A percentile compares a stretch with the other conserved stretches of the same genome.
These are phyloP conservation scores for Colletes collaris DNA, from an alignment of 2,888 invertebrate genomes.

Conservation along the genomic window DNA sequence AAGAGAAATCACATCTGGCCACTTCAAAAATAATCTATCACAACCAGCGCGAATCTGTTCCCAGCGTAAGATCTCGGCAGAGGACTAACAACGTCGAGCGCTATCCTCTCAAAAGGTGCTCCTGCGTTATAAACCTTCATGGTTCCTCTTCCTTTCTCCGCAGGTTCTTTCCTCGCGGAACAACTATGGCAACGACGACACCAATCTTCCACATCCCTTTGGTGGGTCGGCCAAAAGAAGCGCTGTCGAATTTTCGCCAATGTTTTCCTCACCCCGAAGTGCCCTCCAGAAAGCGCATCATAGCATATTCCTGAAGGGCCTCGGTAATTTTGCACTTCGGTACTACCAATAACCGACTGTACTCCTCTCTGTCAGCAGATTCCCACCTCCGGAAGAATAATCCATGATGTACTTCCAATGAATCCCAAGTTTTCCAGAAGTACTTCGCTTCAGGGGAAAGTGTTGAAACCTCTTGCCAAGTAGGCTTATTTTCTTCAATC, in stretches of 20 bases:
- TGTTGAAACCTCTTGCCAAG: neutral
- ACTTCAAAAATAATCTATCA: slow-evolving; percentile 13
- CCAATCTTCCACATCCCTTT: neutral
- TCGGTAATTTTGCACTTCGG: neutral
- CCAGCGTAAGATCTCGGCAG: neutral
- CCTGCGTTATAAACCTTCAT: slow-evolving; percentile 11
- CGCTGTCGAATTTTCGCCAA: neutral
- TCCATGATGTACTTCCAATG: neutral
- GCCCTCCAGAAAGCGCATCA: neutral
- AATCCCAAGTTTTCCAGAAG: slow-evolving; percentile 2
- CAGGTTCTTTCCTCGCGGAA: neutral
- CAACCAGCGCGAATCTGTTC: slow-evolving; percentile 4
- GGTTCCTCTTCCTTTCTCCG: neutral
- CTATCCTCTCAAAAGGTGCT: slow-evolving; percentile 1
- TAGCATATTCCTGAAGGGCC: neutral
- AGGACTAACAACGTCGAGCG: slow-evolving; percentile 9
- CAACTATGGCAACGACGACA: neutral
- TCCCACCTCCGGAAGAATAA: slow-evolving; percentile 9
- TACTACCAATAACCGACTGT: neutral
- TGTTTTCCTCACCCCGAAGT: slow-evolving; percentile 2
- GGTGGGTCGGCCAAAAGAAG: neutral
- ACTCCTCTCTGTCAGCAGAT: neutral
- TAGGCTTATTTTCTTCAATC: neutral
- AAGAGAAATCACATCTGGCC: neutral
- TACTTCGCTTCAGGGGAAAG: neutral